These are phyloP conservation scores for Drosophila prolongata DNA, from an alignment of 2,888 invertebrate genomes.

Conservation along the genomic window DNA sequence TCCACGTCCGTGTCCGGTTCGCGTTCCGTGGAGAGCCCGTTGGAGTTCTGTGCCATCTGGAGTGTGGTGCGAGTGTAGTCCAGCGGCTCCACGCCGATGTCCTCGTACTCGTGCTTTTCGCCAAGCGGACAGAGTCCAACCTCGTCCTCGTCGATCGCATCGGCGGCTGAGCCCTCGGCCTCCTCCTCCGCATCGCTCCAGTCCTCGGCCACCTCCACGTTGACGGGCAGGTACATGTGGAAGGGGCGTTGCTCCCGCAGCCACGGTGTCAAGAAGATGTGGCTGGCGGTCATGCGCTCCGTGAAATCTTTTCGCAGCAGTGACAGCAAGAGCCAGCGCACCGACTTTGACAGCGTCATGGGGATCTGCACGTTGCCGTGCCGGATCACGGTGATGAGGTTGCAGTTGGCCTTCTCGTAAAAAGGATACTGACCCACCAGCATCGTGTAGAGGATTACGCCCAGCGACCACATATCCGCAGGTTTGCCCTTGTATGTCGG, in stretches of 20 bases:
- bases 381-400: conserved; percentile 82
- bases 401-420: conserved; percentile 83
- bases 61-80: conserved; percentile 73
- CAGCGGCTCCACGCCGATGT: conserved; percentile 68
- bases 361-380: conserved; percentile 83
- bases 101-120: conserved; percentile 62
- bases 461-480: conserved; percentile 84
- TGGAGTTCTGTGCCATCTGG: conserved; percentile 55
- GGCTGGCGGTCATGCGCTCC: conserved; percentile 79
- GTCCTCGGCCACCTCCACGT: conserved; percentile 76
- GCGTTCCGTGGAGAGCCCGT: conserved; percentile 18
- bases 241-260: conserved; percentile 78
- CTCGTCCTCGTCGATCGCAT: conserved; percentile 41
- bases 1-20: conserved; percentile 54
- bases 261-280: conserved; percentile 81
- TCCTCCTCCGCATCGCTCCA: conserved; percentile 62
- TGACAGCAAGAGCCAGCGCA: conserved; percentile 77
- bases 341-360: conserved; percentile 73
- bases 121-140: conserved; percentile 43
- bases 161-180: conserved; percentile 24
- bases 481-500: conserved; percentile 83
- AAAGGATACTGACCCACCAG: conserved; percentile 84
- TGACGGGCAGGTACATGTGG: conserved; percentile 78
- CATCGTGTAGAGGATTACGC: conserved; percentile 84
- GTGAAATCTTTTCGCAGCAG: conserved; percentile 79